Conservation (phyloP, 2,113 vertebrate genomes). For the Siniperca knerii region DNA sequence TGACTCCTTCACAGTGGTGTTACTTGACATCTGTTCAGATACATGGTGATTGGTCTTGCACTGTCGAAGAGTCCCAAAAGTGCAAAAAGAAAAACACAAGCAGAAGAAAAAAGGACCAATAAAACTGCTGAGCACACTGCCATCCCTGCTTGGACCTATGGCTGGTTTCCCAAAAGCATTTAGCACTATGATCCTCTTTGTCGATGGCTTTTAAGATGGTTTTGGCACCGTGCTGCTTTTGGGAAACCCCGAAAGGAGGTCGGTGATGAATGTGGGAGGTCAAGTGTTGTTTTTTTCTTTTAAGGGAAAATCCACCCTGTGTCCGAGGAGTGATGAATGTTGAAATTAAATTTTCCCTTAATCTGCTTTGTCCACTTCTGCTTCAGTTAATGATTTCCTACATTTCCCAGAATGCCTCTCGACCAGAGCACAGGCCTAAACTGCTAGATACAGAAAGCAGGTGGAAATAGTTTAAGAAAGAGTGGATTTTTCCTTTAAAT, state of each 20-base stretch:
- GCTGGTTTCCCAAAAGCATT: constrained; percentile 71
- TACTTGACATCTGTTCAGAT: constrained; percentile 57
- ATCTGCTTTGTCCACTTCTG: constrained; percentile 1
- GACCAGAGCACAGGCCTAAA: not conserved
- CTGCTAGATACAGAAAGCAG: constrained; percentile 39
- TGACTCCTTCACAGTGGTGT: constrained; percentile 69
- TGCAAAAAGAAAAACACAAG: constrained; percentile 56
- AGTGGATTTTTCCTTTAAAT: constrained; percentile 32
- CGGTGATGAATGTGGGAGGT: constrained; percentile 54
- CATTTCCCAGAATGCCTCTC: constrained; percentile 48
- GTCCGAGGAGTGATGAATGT: constrained; percentile 34
- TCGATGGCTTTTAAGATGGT: constrained; percentile 66
- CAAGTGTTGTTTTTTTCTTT: constrained; percentile 33
- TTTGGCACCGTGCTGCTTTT: constrained; percentile 73
- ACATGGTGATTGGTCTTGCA: constrained; percentile 48
- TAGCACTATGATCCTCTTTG: constrained; percentile 53
- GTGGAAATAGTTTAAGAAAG: constrained; percentile 28
- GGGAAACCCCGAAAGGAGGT: constrained; percentile 54
- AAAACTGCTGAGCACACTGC: constrained; percentile 38
- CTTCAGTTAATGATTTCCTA: constrained; percentile 45
- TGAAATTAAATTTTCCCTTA: constrained; percentile 7
- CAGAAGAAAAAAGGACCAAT: constrained; percentile 39
- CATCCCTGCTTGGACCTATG: constrained; percentile 51
- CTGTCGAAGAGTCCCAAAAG: constrained; percentile 56
- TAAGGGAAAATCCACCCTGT: constrained; percentile 44